phyloP scores from a whole-genome alignment of 2,113 vertebrate genomes.

The Gorsachius goisagi region DNA sequence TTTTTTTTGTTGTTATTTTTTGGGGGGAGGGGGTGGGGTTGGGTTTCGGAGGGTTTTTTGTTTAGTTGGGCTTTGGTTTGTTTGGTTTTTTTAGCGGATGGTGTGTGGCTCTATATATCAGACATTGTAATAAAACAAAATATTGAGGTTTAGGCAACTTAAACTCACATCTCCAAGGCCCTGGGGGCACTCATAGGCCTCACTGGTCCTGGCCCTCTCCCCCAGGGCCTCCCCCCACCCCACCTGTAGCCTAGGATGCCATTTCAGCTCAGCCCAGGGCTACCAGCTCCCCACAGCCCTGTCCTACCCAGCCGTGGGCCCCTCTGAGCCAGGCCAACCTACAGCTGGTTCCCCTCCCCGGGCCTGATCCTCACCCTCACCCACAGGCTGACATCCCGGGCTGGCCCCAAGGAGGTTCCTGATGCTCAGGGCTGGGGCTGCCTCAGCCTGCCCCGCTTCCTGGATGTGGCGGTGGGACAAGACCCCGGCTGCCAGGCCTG shows the following conservation, averaged over 20 bases:
- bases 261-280: no score
- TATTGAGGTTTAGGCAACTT: background rate
- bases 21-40: no score
- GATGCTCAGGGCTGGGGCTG: background rate
- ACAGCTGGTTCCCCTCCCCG: accelerated
- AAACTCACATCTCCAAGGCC: background rate
- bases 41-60: no score
- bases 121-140: background rate
- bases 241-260: accelerated
- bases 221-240: accelerated
- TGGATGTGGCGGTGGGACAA: accelerated
- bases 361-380: accelerated
- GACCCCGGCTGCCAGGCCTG: background rate
- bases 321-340: accelerated
- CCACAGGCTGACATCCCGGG: background rate
- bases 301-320: background rate
- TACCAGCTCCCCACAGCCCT: background rate
- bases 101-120: background rate
- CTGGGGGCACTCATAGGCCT: background rate
- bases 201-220: accelerated
- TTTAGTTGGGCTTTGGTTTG: no score
- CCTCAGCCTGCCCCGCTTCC: accelerated
- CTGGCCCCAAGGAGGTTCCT: no score
- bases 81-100: background rate
- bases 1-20: background rate